Base-by-base conservation (phyloP, 2,113 vertebrate genomes). In the Cygnus buccinator region DNA sequence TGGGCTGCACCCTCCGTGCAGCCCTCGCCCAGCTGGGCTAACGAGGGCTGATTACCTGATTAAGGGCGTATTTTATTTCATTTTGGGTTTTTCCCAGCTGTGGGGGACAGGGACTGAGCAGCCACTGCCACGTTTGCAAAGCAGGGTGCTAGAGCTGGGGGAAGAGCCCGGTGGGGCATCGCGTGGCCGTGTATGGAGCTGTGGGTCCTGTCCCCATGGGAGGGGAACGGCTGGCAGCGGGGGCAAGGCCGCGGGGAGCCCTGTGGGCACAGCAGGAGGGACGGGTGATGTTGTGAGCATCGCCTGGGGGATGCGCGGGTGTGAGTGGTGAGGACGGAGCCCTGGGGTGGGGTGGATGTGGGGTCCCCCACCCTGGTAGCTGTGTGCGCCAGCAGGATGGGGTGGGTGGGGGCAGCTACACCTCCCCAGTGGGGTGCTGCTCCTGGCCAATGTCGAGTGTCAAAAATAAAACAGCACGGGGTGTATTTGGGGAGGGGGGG, bases 261-360 rank as follows among this genome's bases (percentile, higher is more conserved):
- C 58, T 35, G 66, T 4, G 67, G 33, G 12, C 20, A 41, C 55
- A 55, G 55, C 4, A 8, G 59, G 17, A n/a, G 7, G 31, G 7
- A 3, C 13, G 17, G 44, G 41, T 2, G 5, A 20, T 43, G 11
- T 41, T 62, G 39, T 0, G 0, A 41, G 59, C 37, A 43, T 39
- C 10, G n/a, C 43, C 82, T 1, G 0, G 23, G 10, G 77, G 48
- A 44, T 31, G n/a, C n/a, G 11, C 1, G 3, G 54, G 37, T n/a
- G 55, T 26, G 14, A 65, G 79, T 0, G 0, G 41, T 4, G n/a
- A 74, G 66, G 62, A 66, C 2, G 10, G 20, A 44, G 41, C 29
- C 23, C 35, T 71, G 37, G 21, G 33, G 28, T 20, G 39, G 12
- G 9, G 75, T 57, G 58, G 16, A 10, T 11, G 16, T 23, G 52